A percentile compares a stretch with the other conserved stretches of the same genome.
These are phyloP conservation scores for Lasioglossum lativentre DNA, from an alignment of 2,888 invertebrate species.

Conservation along the genomic window DNA sequence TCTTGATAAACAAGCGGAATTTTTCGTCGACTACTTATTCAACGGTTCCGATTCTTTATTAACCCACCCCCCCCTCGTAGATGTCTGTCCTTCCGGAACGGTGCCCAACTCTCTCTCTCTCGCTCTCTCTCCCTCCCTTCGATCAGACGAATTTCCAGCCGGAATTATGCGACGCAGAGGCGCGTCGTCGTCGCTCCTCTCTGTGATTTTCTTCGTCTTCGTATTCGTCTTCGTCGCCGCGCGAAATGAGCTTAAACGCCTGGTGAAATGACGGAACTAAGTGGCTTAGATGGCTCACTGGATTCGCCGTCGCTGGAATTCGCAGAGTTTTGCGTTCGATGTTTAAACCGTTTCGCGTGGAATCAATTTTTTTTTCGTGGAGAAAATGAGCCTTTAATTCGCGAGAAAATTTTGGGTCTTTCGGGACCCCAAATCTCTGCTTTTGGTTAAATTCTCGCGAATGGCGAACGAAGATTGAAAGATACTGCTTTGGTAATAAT, in stretches of 20 bases:
- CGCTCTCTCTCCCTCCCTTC: background rate
- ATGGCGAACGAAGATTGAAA: background rate
- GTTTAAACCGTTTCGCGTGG: background rate
- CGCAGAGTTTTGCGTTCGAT: background rate
- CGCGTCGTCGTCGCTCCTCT: background rate
- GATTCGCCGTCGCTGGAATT: background rate
- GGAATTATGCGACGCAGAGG: background rate
- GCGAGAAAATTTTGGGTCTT: no score
- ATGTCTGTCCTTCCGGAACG: slow-evolving; percentile 16
- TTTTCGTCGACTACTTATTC: slow-evolving; percentile 19
- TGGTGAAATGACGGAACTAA: slow-evolving; percentile 1
- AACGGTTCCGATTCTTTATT: slow-evolving; percentile 19
- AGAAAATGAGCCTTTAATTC: background rate
- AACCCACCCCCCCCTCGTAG: slow-evolving; percentile 7
- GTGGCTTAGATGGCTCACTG: slow-evolving; percentile 1
- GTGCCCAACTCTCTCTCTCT: background rate
- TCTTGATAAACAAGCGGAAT: slow-evolving; percentile 63
- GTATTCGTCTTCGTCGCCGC: background rate
- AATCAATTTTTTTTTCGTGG: background rate
- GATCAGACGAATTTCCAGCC: slow-evolving; percentile 8
- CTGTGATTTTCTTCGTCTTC: background rate
- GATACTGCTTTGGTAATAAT: background rate
- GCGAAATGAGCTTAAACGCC: slow-evolving; percentile 5
- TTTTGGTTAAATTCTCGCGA: no score
- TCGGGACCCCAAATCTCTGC: no score